A percentile compares a stretch with the other conserved stretches of the same genome.
Evolutionary conservation across 1,140 invertebrate species (phyloP).

Genomic region (Vanessa tameamea): DNA sequence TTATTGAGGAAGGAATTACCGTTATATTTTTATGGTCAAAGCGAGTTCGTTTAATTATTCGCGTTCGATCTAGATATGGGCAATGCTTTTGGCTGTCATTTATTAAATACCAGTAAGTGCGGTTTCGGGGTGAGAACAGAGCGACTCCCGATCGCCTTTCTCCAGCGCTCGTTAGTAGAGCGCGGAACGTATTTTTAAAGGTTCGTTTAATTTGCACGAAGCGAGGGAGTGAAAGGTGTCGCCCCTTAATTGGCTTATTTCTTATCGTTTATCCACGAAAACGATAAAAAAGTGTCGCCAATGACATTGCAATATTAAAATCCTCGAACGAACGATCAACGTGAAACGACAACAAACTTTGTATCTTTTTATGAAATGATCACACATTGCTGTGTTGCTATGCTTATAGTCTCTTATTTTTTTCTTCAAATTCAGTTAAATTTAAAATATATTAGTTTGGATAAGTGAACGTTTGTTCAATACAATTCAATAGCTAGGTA

Average conservation of each 20-base stretch:
- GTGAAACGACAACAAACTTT: neutral
- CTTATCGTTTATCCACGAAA: constrained; percentile 13
- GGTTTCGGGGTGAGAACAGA: constrained; percentile 11
- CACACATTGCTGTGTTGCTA: too few species aligned
- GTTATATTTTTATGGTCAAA: constrained; percentile 1
- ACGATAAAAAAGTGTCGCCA: neutral
- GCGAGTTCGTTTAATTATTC: constrained; percentile 11
- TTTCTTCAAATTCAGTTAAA: too few species aligned
- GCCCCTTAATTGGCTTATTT: constrained; percentile 9
- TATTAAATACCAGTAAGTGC: constrained; percentile 7
- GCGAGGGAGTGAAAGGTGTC: constrained; percentile 16
- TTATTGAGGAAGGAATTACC: constrained; percentile 5
- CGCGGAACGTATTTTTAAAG: constrained; percentile 21
- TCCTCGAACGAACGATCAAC: neutral
- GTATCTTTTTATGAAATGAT: too few species aligned
- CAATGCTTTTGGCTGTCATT: constrained; percentile 12
- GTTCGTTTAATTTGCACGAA: constrained; percentile 20
- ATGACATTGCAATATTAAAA: constrained; percentile 1
- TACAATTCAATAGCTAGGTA: neutral
- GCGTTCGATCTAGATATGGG: constrained; percentile 10
- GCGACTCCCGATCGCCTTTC: constrained; percentile 2
- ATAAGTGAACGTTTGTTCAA: too few species aligned
- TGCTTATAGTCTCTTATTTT: too few species aligned
- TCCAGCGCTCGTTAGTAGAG: constrained; percentile 14
- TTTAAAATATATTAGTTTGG: too few species aligned